Conservation (phyloP, 2,113 vertebrate genomes). For the Gasterosteus aculeatus region DNA sequence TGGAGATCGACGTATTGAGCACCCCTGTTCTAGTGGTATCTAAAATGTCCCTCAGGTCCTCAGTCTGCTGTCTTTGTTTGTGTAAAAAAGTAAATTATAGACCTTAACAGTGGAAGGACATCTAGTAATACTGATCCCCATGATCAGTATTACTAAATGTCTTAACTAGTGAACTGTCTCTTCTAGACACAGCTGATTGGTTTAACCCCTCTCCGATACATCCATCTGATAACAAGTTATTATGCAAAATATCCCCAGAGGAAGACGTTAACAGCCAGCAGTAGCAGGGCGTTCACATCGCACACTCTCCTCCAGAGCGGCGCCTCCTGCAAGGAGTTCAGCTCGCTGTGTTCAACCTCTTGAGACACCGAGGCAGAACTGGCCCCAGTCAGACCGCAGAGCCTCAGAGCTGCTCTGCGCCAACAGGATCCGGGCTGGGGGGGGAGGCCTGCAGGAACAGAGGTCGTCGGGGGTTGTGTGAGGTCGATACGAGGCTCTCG, state of each 20-base stretch:
- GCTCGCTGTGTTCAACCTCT: slow-evolving; percentile 68
- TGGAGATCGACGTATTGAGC: no score
- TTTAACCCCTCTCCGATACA: background rate
- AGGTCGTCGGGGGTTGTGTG: slow-evolving; percentile 24
- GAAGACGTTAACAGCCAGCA: slow-evolving; percentile 87
- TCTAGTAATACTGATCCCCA: no score
- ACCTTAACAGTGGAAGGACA: no score
- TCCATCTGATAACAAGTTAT: background rate
- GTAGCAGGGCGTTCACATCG: slow-evolving; percentile 84
- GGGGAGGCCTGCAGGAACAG: slow-evolving; percentile 7
- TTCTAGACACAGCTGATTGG: no score
- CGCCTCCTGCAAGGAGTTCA: slow-evolving; percentile 85
- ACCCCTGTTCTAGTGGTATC: no score
- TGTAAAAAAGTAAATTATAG: no score
- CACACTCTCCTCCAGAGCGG: slow-evolving; percentile 86
- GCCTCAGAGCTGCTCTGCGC: slow-evolving; percentile 77
- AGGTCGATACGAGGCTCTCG: slow-evolving; percentile 62
- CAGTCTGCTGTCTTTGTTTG: no score
- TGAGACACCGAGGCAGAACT: background rate
- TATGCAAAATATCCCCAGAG: slow-evolving; percentile 90
- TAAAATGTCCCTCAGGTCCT: no score
- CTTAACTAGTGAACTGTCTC: no score
- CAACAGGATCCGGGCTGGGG: slow-evolving; percentile 65
- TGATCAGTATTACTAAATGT: no score
- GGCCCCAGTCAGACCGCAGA: slow-evolving; percentile 82